Evolutionary conservation across 1,140 invertebrate genomes (phyloP), one percentile per base, ranked within the genome.

Genomic region (Brachystomella parvula): DNA sequence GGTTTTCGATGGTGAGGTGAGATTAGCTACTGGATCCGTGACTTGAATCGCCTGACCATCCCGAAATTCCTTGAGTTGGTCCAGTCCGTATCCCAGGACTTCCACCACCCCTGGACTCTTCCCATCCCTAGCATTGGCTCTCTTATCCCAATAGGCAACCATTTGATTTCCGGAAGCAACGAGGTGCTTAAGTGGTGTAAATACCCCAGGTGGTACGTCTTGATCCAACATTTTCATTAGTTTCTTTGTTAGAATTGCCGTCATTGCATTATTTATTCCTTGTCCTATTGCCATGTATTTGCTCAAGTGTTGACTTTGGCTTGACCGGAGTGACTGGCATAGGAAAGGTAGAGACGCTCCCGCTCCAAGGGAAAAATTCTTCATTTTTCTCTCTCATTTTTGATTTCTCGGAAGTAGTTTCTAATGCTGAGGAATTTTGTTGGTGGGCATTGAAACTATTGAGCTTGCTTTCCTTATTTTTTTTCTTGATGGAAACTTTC

Each of bases 131-230:
- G 69, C 67, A 32, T 44, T 66, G 1, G 62, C 57, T 49, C 65
- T 28, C 30, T 71, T 66, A 44, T 73, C 72, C 72, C 72, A 73
- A 49, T 69, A 73, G 30, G 71, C 72, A 2, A 73, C 64, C 72
- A 73, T 73, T 26, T 63, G 62, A 19, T 73, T 71, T 31, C 72
- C 72, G 6, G 72, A 73, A 2, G 72, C 68, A 1, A 73, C 72
- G 12, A 73, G 44, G 39, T 73, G 72, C 35, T 67, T 71, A 28
- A 73, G 19, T 1, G 72, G 72, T n/a, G 61, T 67, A 6, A 73
- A 49, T 21, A 73, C 47, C 29, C 69, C 61, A 12, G n/a, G 53
- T 35, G 72, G 69, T n/a, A 69, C 65, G 47, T 73, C 72, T 35
- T 68, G 69, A 44, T 73, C 72, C 35, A 73, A 47, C 32, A 73